Conservation (phyloP, 1,140 invertebrate species). For the Aphaenogaster floridana region DNA sequence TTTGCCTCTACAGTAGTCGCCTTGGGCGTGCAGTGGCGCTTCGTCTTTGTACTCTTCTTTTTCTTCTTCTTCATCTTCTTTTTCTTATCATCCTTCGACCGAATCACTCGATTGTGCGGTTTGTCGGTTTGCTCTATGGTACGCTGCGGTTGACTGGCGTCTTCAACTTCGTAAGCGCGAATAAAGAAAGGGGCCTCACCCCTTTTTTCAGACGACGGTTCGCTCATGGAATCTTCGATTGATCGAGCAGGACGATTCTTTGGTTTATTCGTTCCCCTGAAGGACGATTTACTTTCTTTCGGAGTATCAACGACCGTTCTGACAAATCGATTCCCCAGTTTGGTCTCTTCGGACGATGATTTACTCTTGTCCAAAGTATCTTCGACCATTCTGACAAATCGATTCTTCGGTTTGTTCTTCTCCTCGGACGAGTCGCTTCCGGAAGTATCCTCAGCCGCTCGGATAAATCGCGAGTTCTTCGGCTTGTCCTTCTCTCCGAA, state of each 20-base stretch:
- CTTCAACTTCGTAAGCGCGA: conserved; percentile 24
- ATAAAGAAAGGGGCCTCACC: background rate
- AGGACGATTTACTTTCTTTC: conserved; percentile 46
- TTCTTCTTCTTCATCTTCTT: conserved; percentile 41
- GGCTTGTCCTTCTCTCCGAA: conserved; percentile 38
- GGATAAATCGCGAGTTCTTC: conserved; percentile 3
- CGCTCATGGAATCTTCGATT: background rate
- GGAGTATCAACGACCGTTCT: conserved; percentile 1
- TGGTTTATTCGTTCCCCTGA: conserved; percentile 5
- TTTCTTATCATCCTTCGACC: conserved; percentile 28
- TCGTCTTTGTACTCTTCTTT: conserved; percentile 43
- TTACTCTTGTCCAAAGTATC: conserved; percentile 29
- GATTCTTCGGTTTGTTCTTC: conserved; percentile 37
- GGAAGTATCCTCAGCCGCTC: background rate
- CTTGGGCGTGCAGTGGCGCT: conserved; percentile 45
- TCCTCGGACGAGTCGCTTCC: conserved; percentile 8
- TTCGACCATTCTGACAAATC: background rate
- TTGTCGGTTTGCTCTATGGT: conserved; percentile 40
- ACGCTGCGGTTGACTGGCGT: conserved; percentile 32
- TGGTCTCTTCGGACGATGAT: conserved; percentile 59
- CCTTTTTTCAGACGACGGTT: conserved; percentile 49
- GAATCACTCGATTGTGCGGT: conserved; percentile 54
- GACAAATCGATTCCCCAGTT: conserved; percentile 6
- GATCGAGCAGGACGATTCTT: conserved; percentile 1
- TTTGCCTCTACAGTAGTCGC: conserved; percentile 6